Evolutionary conservation across 2,113 vertebrate species (phyloP), one percentile per base, ranked within the genome.

Genomic region (Callionymus lyra): DNA sequence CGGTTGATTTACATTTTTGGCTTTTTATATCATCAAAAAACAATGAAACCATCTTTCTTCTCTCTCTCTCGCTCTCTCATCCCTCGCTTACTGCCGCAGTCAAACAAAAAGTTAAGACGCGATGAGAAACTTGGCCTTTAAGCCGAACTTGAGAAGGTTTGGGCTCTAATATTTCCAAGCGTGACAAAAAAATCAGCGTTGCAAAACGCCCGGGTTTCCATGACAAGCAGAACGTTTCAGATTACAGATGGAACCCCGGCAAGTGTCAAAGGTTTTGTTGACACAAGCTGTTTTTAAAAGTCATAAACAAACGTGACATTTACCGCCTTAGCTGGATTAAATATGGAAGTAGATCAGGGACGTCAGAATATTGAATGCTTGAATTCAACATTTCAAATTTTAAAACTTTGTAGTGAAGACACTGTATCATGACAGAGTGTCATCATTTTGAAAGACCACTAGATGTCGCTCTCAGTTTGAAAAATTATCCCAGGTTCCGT

Each of bases 1-100:
- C 53, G 68, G 53, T 42, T 58, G 47, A 74, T 79, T 84, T 85
- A 70, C 81, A 82, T 77, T 77, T 71, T 68, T 64, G 76, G 68
- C n/a, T n/a, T 74, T 72, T 72, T 59, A 59, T 58, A 60, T 73
- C 63, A 60, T 41, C 52, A 53, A 56, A 55, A 47, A 43, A 49
- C 2, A 44, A 41, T 65, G 50, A 41, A 65, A 68, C 53, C 51
- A 44, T 44, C 9, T 19, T 2, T 44, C 34, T 38, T 13, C 10
- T 38, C 18, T 36, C 39, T 44, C 31, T 11, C 35, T 12, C 16
- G 21, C 14, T 21, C 37, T 31, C 38, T 43, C n/a, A 17, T 18
- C 35, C 16, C 42, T 31, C 10, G 17, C 41, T 27, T 38, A 34
- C 46, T 38, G 44, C 38, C 34, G 31, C 54, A 37, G 44, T 27